phyloP scores from a whole-genome alignment of 2,113 vertebrate genomes.

The Haemorhous mexicanus region DNA sequence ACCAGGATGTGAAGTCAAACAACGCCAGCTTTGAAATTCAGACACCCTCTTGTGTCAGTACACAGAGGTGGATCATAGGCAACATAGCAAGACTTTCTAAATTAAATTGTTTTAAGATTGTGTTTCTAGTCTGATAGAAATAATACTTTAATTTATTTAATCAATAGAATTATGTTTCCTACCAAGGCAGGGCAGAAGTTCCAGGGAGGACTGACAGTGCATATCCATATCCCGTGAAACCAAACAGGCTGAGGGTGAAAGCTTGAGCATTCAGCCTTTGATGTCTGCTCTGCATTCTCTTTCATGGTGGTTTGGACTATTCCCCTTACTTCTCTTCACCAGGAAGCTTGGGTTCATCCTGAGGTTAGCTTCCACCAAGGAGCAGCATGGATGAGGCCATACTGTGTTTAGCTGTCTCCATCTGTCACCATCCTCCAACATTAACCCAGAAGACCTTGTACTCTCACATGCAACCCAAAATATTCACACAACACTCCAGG shows the following conservation, averaged over 20 bases:
- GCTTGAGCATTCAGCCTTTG: background rate
- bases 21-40: background rate
- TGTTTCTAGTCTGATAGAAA: background rate
- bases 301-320: background rate
- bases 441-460: conserved; percentile 15
- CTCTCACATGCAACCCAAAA: conserved; percentile 32
- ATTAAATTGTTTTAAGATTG: background rate
- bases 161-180: background rate
- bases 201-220: background rate
- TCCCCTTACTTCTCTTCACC: background rate
- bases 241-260: background rate
- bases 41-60: conserved; percentile 18
- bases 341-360: background rate
- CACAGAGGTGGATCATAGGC: background rate
- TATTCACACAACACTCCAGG: conserved; percentile 44
- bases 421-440: conserved; percentile 32
- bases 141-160: background rate
- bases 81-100: background rate
- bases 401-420: conserved; percentile 16
- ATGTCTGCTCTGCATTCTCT: background rate
- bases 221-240: background rate
- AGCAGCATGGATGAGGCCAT: background rate
- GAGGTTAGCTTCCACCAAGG: conserved; percentile 7
- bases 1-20: conserved; percentile 4
- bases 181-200: background rate